Percentiles rank a stretch among this genome's conserved stretches.
phyloP scores from a whole-genome alignment of 2,888 invertebrate genomes.

The Harmothoe impar region DNA sequence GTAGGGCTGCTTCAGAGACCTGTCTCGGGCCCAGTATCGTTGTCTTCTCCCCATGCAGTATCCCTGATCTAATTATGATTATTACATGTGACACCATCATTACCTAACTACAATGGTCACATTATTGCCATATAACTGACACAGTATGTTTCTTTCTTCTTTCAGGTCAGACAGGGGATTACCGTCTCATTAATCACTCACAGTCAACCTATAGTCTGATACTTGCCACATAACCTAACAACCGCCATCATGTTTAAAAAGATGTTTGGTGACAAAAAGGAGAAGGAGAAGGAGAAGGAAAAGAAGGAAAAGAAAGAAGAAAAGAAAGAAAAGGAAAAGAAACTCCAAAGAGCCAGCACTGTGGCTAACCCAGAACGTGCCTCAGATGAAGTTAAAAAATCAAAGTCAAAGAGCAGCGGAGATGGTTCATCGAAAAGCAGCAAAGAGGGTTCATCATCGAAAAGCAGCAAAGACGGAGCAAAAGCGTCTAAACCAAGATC shows the following conservation, averaged over 20 bases:
- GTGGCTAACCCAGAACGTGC: background rate
- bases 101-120: too few species aligned
- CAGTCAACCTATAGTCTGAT: too few species aligned
- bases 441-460: background rate
- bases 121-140: too few species aligned
- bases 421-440: background rate
- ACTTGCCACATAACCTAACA: background rate
- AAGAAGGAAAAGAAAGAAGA: constrained; percentile 41
- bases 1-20: too few species aligned
- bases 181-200: too few species aligned
- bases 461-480: background rate
- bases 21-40: too few species aligned
- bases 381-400: background rate
- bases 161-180: too few species aligned
- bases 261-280: constrained; percentile 50
- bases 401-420: background rate
- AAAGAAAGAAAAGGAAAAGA: constrained; percentile 7
- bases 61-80: too few species aligned
- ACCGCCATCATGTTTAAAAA: constrained; percentile 54
- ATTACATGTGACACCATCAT: too few species aligned
- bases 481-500: background rate
- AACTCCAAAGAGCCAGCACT: background rate
- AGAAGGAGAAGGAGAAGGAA: constrained; percentile 58
- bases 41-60: too few species aligned
- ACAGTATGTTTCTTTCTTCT: too few species aligned